A percentile compares a stretch with the other conserved stretches of the same genome.
Conservation (phyloP, 1,140 invertebrate species). For the Diachasma alloeum region DNA sequence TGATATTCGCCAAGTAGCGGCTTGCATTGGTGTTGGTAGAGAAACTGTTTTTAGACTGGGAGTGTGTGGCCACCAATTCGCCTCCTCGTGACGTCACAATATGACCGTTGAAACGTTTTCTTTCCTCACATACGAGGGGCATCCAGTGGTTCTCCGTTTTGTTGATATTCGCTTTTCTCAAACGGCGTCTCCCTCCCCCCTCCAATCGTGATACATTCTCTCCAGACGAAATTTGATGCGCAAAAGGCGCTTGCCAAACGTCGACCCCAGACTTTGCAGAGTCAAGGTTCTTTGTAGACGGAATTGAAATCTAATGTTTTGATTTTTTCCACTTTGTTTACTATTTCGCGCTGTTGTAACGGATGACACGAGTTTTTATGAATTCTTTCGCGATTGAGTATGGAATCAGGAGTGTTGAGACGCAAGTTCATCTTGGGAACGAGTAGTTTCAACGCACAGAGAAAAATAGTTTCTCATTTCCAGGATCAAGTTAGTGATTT, state of each 20-base stretch:
- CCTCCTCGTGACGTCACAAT: not conserved
- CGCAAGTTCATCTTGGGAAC: too few species aligned
- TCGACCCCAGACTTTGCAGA: not conserved
- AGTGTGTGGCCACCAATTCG: not conserved
- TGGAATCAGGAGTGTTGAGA: too few species aligned
- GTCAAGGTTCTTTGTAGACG: not conserved
- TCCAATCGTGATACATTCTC: too few species aligned
- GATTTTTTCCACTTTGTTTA: not conserved
- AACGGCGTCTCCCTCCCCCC: not conserved
- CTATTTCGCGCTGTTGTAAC: not conserved
- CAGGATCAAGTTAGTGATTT: too few species aligned
- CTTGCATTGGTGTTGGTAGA: not conserved
- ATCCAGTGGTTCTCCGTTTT: conserved; percentile 54
- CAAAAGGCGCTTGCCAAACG: not conserved
- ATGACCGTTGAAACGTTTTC: not conserved
- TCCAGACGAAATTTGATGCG: conserved; percentile 6
- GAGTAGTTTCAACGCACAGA: too few species aligned
- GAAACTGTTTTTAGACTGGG: not conserved
- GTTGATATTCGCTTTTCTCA: conserved; percentile 43
- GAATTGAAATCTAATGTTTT: not conserved
- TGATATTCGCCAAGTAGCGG: not conserved
- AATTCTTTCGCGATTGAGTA: not conserved
- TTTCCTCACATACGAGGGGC: not conserved
- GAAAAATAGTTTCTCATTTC: too few species aligned
- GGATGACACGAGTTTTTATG: not conserved